Percentiles rank a stretch among this genome's conserved stretches.
Conservation (phyloP, 2,888 invertebrate species). For the Erebia aethiops region DNA sequence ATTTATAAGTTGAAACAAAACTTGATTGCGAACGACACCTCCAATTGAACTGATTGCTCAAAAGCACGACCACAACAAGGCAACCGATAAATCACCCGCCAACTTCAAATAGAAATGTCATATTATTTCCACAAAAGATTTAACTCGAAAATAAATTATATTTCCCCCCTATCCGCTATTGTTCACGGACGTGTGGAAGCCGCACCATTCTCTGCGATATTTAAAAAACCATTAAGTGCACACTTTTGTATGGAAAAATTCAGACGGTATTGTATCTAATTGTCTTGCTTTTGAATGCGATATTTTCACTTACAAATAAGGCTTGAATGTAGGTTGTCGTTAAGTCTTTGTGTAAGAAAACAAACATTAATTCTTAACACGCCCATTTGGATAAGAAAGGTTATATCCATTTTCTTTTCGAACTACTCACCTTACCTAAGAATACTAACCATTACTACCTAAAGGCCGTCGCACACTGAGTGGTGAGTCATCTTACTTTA, state of each 20-base stretch:
- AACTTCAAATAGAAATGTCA: slow-evolving; percentile 84
- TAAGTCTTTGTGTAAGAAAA: slow-evolving; percentile 5
- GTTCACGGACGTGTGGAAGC: slow-evolving; percentile 80
- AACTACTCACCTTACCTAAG: neutral
- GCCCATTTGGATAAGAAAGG: neutral
- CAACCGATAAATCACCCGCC: slow-evolving; percentile 80
- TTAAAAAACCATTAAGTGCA: slow-evolving; percentile 82
- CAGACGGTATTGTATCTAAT: slow-evolving; percentile 46
- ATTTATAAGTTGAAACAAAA: slow-evolving; percentile 49
- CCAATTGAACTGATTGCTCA: slow-evolving; percentile 55
- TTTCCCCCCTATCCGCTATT: slow-evolving; percentile 77
- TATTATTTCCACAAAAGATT: slow-evolving; percentile 84
- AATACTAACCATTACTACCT: no score
- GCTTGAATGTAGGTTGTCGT: slow-evolving; percentile 16
- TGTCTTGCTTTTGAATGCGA: slow-evolving; percentile 34
- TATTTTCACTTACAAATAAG: slow-evolving; percentile 23
- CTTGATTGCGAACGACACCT: slow-evolving; percentile 63
- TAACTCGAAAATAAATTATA: slow-evolving; percentile 84
- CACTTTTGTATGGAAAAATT: slow-evolving; percentile 68
- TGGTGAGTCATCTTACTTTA: no score
- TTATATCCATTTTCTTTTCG: neutral
- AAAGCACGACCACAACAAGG: slow-evolving; percentile 64
- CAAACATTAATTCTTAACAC: neutral
- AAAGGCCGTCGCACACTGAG: no score
- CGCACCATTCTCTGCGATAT: slow-evolving; percentile 71